phyloP scores from a whole-genome alignment of 30 jellyfish, hydroid and myxozoan genomes.

The Haliclystus octoradiatus region DNA sequence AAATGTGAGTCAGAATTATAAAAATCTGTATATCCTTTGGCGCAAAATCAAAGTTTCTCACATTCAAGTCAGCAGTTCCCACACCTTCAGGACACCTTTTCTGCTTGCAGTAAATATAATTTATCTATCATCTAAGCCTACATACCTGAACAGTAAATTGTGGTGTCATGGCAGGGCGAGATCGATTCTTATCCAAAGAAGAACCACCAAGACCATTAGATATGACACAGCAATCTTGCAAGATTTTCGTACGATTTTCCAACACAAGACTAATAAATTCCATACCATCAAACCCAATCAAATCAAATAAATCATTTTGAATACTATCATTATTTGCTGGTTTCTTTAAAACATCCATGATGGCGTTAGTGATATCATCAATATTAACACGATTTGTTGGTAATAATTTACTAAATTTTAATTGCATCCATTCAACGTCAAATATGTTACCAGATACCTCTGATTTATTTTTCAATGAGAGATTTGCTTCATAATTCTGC shows the following conservation, averaged over 20 bases:
- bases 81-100: too few relatives aligned
- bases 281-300: constrained; percentile 87
- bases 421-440: too few relatives aligned
- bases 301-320: constrained; percentile 87
- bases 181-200: constrained; percentile 1
- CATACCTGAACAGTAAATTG: constrained; percentile 86
- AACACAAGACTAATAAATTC: constrained; percentile 64
- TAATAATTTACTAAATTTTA: too few relatives aligned
- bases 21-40: too few relatives aligned
- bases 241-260: constrained; percentile 48
- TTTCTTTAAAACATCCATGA: constrained; percentile 53
- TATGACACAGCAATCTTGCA: constrained; percentile 18
- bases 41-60: too few relatives aligned
- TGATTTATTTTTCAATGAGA: too few relatives aligned
- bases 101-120: background rate
- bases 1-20: too few relatives aligned
- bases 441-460: too few relatives aligned
- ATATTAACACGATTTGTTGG: constrained; percentile 34
- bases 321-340: constrained; percentile 56
- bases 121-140: background rate
- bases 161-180: constrained; percentile 43
- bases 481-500: too few relatives aligned
- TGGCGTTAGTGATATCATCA: constrained; percentile 39
- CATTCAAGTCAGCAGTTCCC: too few relatives aligned
- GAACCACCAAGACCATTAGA: constrained; percentile 15